Evolutionary conservation across 2,797 vertebrate genomes (phyloP), one percentile per base, ranked within the genome.

Genomic region (Lacerta viridis): DNA sequence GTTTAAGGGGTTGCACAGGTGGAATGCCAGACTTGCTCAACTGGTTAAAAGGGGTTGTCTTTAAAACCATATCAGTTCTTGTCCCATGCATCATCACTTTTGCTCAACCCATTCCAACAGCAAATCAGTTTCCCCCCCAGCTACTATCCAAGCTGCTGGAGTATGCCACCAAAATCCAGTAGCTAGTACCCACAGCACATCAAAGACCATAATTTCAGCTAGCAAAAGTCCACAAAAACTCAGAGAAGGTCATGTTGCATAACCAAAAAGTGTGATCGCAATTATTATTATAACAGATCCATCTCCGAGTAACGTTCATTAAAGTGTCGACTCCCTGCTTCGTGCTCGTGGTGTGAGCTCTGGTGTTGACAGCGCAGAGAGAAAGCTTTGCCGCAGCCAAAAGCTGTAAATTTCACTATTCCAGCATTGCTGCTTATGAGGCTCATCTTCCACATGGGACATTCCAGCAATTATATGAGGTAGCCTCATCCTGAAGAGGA

Each of bases 321-420:
- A 88, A 89, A 93, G 92, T 84, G 88, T 79, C 75, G 88, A 68
- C 79, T 74, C 76, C 87, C 68, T 66, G 84, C 84, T 92, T 90
- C 89, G 43, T 89, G n/a, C 23, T 41, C 2, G 0, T 81, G 77
- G 18, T 69, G 72, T 74, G 93, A 94, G 89, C 75, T 86, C 82
- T 93, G 83, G 91, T 92, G 94, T 87, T 86, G 87, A 92, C 76
- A 91, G 92, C 89, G 68, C 88, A 83, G 93, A 88, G 90, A 71
- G 69, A 85, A 89, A 92, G 86, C 27, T 78, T 72, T 0, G 0
- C 88, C 33, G 68, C 1, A 7, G 85, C 88, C 94, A 93, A 91
- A 92, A 27, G 36, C 78, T 88, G 78, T 80, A 87, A 87, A 86
- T 91, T 94, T 93, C 90, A 88, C 4, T 0, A 66, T 89, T 87